phyloP scores from a whole-genome alignment of 2,113 vertebrate genomes.

The Turnix velox region DNA sequence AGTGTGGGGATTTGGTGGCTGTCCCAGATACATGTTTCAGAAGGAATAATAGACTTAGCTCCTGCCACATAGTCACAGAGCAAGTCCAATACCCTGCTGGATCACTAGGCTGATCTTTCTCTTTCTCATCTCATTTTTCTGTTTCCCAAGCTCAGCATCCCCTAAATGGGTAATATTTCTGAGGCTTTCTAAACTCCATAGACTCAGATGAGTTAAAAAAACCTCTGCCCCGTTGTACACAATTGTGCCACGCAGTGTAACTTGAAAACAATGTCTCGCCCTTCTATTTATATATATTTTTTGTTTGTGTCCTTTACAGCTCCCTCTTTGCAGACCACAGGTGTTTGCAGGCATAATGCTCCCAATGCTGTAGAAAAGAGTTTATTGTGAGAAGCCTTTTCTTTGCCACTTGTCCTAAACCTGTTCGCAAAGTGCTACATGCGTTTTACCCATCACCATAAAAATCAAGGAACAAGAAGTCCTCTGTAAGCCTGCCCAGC shows the following conservation, averaged over 20 bases:
- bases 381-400: conserved; percentile 78
- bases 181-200: neutral
- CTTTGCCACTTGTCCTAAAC: conserved; percentile 80
- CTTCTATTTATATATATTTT: conserved; percentile 41
- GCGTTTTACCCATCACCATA: conserved; percentile 86
- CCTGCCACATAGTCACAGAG: rapidly evolving
- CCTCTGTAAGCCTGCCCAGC: conserved; percentile 75
- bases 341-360: conserved; percentile 80
- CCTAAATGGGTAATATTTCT: conserved; percentile 14
- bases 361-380: conserved; percentile 60
- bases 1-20: neutral
- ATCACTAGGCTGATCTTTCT: neutral
- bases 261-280: conserved; percentile 45
- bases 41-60: neutral
- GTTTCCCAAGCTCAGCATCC: neutral
- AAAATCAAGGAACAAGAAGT: conserved; percentile 82
- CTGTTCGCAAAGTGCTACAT: conserved; percentile 81
- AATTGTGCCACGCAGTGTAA: conserved; percentile 65
- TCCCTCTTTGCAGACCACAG: conserved; percentile 81
- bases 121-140: neutral
- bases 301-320: conserved; percentile 13
- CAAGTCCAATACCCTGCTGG: neutral
- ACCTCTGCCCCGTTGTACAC: neutral
- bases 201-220: conserved; percentile 41
- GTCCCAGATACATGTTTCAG: neutral